Evolutionary conservation across 2,113 vertebrate species (phyloP), one percentile per base, ranked within the genome.

Genomic region (Psilopogon haemacephalus): DNA sequence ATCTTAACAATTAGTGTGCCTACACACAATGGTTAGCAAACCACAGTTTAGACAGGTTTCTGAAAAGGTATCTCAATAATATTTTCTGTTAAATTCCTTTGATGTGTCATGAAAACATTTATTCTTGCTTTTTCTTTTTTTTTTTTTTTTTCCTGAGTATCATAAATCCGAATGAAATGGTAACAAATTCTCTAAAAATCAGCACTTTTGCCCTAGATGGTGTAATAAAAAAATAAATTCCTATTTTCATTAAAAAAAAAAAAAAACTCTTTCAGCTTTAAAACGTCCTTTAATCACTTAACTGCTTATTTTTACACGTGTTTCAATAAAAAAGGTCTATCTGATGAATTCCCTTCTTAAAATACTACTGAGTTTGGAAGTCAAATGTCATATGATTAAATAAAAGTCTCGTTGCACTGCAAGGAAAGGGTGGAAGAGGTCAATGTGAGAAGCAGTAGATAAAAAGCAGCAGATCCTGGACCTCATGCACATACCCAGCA

Each of bases 271-370:
- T 76, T 90, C 60, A 70, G 63, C 30, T 95, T 97, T 96, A 95
- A 97, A 89, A 94, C 92, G 71, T 87, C 89, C 93, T 96, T 96
- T 97, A 96, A 97, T 97, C 89, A 92, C 84, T 96, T 92, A 20
- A 28, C 85, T 97, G 96, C 91, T 86, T 96, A 97, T 97, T 97
- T 97, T 97, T 90, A 97, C 93, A 92, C 54, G 80, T 96, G 91
- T 97, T 97, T 95, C 65, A 89, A 97, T 96, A 95, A 90, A 92
- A 78, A 67, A 26, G 3, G 56, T 75, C 70, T 95, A 88, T 95
- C 93, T 88, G 95, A 96, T 95, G 72, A 97, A 96, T 91, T 97
- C 86, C 55, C 65, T 93, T 96, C 93, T 93, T 93, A 96, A 97
- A 97, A 96, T 86, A 96, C 78, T 13, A 87, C 70, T 63, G 93